A percentile compares a stretch with the other conserved stretches of the same genome.
Evolutionary conservation across 1,140 invertebrate genomes (phyloP).

Genomic region (Lepidurus apus): DNA sequence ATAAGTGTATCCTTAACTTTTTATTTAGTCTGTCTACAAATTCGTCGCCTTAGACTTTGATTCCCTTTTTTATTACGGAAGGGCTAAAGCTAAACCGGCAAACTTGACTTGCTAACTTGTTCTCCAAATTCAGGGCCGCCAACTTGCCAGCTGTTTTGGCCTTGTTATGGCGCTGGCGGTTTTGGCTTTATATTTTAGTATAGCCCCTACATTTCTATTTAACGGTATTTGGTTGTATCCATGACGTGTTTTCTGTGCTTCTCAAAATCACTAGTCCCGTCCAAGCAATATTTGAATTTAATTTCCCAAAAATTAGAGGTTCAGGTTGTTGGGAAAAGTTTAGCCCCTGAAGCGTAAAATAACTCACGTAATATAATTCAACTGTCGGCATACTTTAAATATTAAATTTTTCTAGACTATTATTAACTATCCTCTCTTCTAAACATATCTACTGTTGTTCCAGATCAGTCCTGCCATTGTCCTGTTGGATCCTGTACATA

Average conservation of each 20-base stretch:
- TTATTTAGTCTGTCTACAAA: neutral
- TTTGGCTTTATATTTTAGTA: neutral
- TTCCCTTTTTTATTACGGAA: neutral
- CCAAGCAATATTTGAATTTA: too few species aligned
- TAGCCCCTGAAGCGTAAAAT: too few species aligned
- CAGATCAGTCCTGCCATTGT: neutral
- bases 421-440: neutral
- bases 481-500: neutral
- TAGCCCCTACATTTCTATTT: neutral
- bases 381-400: too few species aligned
- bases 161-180: neutral
- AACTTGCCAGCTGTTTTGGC: conserved; percentile 6
- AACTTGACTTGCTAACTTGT: neutral
- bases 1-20: neutral
- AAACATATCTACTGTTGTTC: neutral
- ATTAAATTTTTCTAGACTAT: too few species aligned
- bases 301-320: neutral
- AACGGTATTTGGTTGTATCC: neutral
- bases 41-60: neutral
- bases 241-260: neutral
- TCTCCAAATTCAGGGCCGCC: conserved; percentile 11
- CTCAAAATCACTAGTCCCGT: neutral
- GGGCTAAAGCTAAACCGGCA: neutral
- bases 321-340: too few species aligned
- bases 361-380: too few species aligned